Percentiles rank a stretch among this genome's conserved stretches.
These are phyloP conservation scores for Odontophorus gujanensis DNA, from an alignment of 2,113 vertebrate species.

Conservation along the genomic window DNA sequence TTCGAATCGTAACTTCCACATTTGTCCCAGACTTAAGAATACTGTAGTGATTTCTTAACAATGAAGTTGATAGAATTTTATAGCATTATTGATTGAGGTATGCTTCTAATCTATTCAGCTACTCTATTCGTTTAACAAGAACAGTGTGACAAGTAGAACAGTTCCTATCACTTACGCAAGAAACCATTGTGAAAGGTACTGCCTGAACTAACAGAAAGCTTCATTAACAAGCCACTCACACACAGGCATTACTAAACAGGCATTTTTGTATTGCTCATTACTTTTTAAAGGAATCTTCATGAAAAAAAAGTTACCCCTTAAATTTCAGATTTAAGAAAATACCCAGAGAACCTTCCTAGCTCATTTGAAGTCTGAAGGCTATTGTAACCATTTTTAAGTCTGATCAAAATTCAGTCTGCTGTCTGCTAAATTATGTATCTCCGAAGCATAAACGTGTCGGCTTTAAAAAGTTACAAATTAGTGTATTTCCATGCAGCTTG, in stretches of 20 bases:
- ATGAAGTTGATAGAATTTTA: not conserved
- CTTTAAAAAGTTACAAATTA: slow-evolving; percentile 84
- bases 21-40: not conserved
- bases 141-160: not conserved
- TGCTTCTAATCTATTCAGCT: not conserved
- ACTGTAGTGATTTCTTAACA: not conserved
- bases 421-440: slow-evolving; percentile 86
- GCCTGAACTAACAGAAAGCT: not conserved
- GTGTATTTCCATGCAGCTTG: slow-evolving; percentile 82
- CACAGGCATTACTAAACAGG: slow-evolving; percentile 48
- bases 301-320: slow-evolving; percentile 58
- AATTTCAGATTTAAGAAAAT: slow-evolving; percentile 64
- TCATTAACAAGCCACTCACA: not conserved
- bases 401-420: slow-evolving; percentile 82
- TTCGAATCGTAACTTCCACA: not conserved
- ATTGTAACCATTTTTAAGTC: slow-evolving; percentile 76
- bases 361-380: slow-evolving; percentile 80
- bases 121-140: not conserved
- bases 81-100: not conserved
- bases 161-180: not conserved
- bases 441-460: slow-evolving; percentile 81
- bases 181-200: not conserved
- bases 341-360: slow-evolving; percentile 71
- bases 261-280: slow-evolving; percentile 57
- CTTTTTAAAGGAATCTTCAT: slow-evolving; percentile 65